Evolutionary conservation across 2,797 vertebrate species (phyloP).

Genomic region (Cetoscarus ocellatus): DNA sequence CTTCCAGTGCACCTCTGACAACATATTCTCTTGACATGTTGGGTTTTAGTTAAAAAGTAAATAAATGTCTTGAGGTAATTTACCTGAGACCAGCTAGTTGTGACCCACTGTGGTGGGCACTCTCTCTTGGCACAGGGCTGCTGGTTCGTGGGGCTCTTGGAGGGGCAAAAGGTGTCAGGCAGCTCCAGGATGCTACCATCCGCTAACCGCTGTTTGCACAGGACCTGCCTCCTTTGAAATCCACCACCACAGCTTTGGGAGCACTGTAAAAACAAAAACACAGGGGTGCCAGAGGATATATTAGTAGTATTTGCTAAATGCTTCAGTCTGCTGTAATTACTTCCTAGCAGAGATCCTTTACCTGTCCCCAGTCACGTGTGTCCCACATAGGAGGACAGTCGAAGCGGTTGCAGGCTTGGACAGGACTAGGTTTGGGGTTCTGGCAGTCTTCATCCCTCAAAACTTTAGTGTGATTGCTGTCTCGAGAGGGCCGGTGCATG

Average conservation of each 20-base stretch:
- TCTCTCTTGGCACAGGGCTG: slow-evolving; percentile 86
- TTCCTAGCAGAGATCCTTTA: slow-evolving; percentile 61
- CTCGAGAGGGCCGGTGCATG: slow-evolving; percentile 84
- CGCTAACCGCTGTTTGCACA: slow-evolving; percentile 93
- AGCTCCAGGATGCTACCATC: slow-evolving; percentile 93
- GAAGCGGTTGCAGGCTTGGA: slow-evolving; percentile 96
- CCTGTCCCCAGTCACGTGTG: slow-evolving; percentile 89
- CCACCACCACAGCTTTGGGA: slow-evolving; percentile 92
- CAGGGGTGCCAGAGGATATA: slow-evolving; percentile 16
- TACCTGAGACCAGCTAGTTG: slow-evolving; percentile 93
- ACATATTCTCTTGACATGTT: background rate
- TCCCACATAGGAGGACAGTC: slow-evolving; percentile 95
- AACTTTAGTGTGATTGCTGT: slow-evolving; percentile 85
- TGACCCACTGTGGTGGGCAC: slow-evolving; percentile 91
- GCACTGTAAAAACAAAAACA: slow-evolving; percentile 83
- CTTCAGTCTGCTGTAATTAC: background rate
- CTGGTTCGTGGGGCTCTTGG: slow-evolving; percentile 75
- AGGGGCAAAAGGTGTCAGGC: slow-evolving; percentile 91
- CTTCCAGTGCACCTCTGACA: background rate
- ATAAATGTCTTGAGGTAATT: background rate
- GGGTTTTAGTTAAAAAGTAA: background rate
- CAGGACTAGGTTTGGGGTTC: slow-evolving; percentile 86
- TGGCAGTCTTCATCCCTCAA: slow-evolving; percentile 88
- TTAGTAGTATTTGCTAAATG: slow-evolving; percentile 1
- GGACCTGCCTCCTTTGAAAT: slow-evolving; percentile 82